A percentile compares a stretch with the other conserved stretches of the same genome.
phyloP scores from a whole-genome alignment of 2,888 invertebrate genomes.

The Habrosyne pyritoides region DNA sequence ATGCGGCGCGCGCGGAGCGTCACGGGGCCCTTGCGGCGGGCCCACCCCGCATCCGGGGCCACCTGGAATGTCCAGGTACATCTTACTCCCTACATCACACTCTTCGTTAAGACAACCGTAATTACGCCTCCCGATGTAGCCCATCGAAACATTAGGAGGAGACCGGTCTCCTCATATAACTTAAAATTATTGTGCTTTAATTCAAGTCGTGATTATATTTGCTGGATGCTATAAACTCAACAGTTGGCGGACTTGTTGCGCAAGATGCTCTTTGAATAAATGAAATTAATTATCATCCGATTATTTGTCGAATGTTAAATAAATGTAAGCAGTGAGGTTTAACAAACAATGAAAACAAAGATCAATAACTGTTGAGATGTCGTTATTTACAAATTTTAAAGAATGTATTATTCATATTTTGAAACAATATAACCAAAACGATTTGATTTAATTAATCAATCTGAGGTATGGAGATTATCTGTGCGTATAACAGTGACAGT shows the following conservation, averaged over 20 bases:
- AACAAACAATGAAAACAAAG: not conserved
- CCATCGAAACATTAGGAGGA: not conserved
- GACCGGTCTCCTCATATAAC: conserved; percentile 5
- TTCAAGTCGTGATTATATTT: conserved; percentile 34
- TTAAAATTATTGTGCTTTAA: conserved; percentile 12
- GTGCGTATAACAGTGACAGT: too few relatives aligned
- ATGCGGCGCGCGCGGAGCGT: conserved; percentile 81
- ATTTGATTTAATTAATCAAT: too few relatives aligned
- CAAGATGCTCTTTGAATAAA: conserved; percentile 63
- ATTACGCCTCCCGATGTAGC: conserved; percentile 6
- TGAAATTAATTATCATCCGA: conserved; percentile 45
- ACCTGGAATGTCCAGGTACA: conserved; percentile 92
- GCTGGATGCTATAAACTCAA: conserved; percentile 56
- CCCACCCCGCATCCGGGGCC: conserved; percentile 91
- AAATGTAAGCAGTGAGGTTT: not conserved
- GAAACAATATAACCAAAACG: too few relatives aligned
- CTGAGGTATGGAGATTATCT: too few relatives aligned
- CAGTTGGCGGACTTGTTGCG: conserved; percentile 81
- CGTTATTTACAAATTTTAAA: not conserved
- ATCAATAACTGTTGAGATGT: not conserved
- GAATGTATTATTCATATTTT: not conserved
- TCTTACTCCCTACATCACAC: conserved; percentile 35
- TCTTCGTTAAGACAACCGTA: not conserved
- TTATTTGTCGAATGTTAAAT: conserved; percentile 30
- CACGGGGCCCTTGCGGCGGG: conserved; percentile 86